phyloP scores from a whole-genome alignment of 2,113 vertebrate species.

The Turnix velox region DNA sequence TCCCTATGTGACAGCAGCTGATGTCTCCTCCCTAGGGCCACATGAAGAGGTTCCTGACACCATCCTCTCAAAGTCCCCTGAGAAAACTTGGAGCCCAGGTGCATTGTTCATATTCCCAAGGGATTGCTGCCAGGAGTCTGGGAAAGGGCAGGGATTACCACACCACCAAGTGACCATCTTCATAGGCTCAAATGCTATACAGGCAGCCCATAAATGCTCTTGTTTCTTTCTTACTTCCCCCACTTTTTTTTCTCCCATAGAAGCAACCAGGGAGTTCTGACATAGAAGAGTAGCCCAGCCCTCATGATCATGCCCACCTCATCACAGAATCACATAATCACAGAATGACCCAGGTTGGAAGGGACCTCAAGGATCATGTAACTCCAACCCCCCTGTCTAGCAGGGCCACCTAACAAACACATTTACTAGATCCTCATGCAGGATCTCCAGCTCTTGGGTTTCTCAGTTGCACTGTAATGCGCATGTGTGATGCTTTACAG shows the following conservation, averaged over 20 bases:
- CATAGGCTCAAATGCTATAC: background rate
- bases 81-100: background rate
- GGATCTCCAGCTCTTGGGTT: background rate
- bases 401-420: too few species aligned
- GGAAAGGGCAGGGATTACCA: background rate
- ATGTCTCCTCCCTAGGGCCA: background rate
- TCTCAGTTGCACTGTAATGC: background rate
- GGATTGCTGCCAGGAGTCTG: background rate
- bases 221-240: background rate
- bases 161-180: too few species aligned
- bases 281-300: background rate
- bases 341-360: too few species aligned
- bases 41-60: background rate
- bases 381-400: too few species aligned
- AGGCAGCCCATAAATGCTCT: background rate
- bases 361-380: too few species aligned
- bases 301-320: rapidly evolving
- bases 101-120: rapidly evolving
- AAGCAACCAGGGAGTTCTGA: background rate
- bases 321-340: too few species aligned
- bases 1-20: rapidly evolving
- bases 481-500: rapidly evolving
- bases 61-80: background rate
- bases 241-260: background rate
- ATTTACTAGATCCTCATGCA: too few species aligned